Evolutionary conservation across 2,888 invertebrate genomes (phyloP), one percentile per base, ranked within the genome.

Genomic region (Caenorhabditis afra): DNA sequence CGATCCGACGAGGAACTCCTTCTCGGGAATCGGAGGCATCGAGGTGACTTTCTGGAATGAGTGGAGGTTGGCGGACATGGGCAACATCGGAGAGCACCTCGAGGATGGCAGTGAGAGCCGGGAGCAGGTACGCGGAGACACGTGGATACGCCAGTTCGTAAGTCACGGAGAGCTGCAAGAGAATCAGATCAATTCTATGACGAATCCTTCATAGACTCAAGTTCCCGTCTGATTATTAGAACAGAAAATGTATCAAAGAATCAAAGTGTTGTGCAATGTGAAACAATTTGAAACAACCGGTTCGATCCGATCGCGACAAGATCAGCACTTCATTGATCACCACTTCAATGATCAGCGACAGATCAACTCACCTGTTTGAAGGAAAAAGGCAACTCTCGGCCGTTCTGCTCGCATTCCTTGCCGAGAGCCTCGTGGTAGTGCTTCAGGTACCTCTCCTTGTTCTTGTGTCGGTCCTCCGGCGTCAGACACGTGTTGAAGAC

Each of bases 101-200:
- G 11, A 73, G 29, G 18, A 73, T 29, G 0, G 74, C 74, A 5
- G 66, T 70, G 12, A 79, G 35, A 0, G 79, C 67, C 3, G 74
- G 74, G 8, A 79, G 74, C 22, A 79, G 74, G 47, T 65, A 68
- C 3, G 79, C 64, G 3, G 79, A 68, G n/a, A 66, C 66, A 29
- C 79, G 62, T n/a, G 79, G 79, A 59, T 79, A 75, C 3, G 58
- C 59, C 44, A 75, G n/a, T 18, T 64, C 16, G 50, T 75, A 79
- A 35, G 79, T 55, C 11, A 37, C 14, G 0, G 49, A 45, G 16
- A 79, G 73, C 66, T 79, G 41, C 14, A 41, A 41, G 11, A 14
- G 37, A 8, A 41, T 11, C 11, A 3, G 11, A 11, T 41, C 11
- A 14, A 8, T 41, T 41, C 11, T 41, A 8, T n/a, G n/a, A n/a